Evolutionary conservation across 2,888 invertebrate genomes (phyloP).

Genomic region (Syrphus vitripennis): DNA sequence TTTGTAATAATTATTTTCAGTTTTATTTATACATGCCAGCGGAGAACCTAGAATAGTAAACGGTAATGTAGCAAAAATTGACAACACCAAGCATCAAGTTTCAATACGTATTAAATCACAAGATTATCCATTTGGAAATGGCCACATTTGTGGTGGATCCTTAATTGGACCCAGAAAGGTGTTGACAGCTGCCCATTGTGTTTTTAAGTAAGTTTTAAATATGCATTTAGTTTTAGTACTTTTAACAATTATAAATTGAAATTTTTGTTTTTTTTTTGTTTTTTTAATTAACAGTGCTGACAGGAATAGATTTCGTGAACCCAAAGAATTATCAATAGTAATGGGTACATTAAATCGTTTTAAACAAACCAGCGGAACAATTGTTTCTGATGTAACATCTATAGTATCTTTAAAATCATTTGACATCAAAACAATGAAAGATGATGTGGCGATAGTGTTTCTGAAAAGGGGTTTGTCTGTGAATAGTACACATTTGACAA

Average conservation of each 20-base stretch:
- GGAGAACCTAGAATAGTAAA: constrained; percentile 76
- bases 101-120: constrained; percentile 76
- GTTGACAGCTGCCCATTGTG: constrained; percentile 79
- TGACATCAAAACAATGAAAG: constrained; percentile 75
- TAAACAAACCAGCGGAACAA: constrained; percentile 75
- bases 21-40: neutral
- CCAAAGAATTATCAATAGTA: constrained; percentile 77
- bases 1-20: neutral
- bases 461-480: constrained; percentile 73
- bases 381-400: constrained; percentile 76
- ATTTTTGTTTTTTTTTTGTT: too few relatives aligned
- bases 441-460: constrained; percentile 78
- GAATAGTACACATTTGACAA: constrained; percentile 74
- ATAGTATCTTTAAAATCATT: constrained; percentile 76
- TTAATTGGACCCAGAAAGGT: constrained; percentile 77
- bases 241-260: neutral
- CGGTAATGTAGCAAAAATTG: constrained; percentile 74
- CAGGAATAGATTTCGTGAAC: constrained; percentile 75
- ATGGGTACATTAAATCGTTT: constrained; percentile 79
- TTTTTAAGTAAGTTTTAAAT: constrained; percentile 76
- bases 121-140: constrained; percentile 76
- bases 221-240: neutral
- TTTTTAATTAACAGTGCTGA: constrained; percentile 68
- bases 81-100: constrained; percentile 76
- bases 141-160: constrained; percentile 78